These are phyloP conservation scores for Leucosticte australis DNA, from an alignment of 2,113 vertebrate species.

Conservation along the genomic window DNA sequence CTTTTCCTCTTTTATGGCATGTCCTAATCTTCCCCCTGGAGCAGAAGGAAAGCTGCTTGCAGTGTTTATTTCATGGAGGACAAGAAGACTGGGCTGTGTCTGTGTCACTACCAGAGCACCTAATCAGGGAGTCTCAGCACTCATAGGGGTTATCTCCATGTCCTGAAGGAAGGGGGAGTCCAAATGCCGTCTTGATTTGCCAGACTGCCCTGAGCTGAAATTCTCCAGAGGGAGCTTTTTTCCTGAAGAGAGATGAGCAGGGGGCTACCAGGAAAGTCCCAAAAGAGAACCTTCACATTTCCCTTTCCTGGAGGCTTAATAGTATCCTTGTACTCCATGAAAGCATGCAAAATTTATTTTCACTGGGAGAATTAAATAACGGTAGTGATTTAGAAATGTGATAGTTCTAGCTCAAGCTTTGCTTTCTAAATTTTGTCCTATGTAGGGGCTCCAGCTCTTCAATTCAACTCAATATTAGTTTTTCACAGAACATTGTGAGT, in stretches of 20 bases:
- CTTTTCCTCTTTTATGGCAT: not conserved
- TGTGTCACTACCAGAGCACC: rapidly evolving
- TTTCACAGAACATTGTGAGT: not conserved
- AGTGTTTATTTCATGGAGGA: not conserved
- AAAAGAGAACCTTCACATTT: not conserved
- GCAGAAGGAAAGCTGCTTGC: not conserved
- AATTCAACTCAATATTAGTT: not conserved
- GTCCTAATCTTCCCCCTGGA: not conserved
- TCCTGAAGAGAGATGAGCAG: not conserved
- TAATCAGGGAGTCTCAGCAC: not conserved
- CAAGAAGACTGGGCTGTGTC: not conserved
- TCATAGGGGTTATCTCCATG: rapidly evolving
- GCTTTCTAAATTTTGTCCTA: not conserved
- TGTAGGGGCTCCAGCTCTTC: not conserved
- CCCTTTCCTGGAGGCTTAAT: not conserved
- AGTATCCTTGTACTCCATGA: rapidly evolving
- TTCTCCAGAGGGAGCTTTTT: not conserved
- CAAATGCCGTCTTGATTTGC: rapidly evolving
- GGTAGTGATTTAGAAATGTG: not conserved
- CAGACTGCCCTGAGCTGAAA: not conserved
- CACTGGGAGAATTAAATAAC: not conserved
- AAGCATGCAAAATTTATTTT: not conserved
- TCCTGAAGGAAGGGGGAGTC: not conserved
- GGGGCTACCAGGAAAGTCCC: not conserved
- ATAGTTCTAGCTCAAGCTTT: not conserved